Percentiles rank a stretch among this genome's conserved stretches.
These are phyloP conservation scores for Chlorops oryzae DNA, from an alignment of 1,140 invertebrate species.

Conservation along the genomic window DNA sequence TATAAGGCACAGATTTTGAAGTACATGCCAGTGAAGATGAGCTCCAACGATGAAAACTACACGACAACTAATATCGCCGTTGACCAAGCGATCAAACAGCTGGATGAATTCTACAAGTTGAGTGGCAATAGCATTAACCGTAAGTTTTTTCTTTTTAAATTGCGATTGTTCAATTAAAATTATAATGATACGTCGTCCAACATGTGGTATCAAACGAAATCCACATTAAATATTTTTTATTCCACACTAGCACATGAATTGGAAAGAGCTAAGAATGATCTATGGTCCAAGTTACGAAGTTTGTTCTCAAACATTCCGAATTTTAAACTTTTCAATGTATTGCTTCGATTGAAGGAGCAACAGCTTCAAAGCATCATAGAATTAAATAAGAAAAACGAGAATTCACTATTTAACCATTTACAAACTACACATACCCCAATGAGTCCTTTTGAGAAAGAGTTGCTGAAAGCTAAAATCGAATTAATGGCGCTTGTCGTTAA, in stretches of 20 bases:
- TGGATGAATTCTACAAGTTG: conserved; percentile 31
- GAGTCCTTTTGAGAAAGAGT: conserved; percentile 27
- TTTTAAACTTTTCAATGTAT: conserved; percentile 29
- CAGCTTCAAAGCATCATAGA: conserved; percentile 30
- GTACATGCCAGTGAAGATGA: conserved; percentile 33
- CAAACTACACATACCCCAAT: too few species aligned
- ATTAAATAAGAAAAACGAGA: conserved; percentile 7
- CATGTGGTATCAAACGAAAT: background rate
- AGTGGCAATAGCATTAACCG: conserved; percentile 14
- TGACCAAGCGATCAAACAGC: conserved; percentile 31
- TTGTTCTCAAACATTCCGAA: conserved; percentile 35
- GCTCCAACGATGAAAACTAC: conserved; percentile 30
- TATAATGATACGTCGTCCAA: too few species aligned
- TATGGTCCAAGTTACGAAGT: conserved; percentile 34
- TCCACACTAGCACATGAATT: conserved; percentile 14
- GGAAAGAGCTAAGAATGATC: conserved; percentile 21
- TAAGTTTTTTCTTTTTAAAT: conserved; percentile 8
- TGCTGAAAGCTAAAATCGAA: conserved; percentile 34
- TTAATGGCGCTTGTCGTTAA: conserved; percentile 30
- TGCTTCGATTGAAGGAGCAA: conserved; percentile 36
- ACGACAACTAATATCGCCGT: conserved; percentile 24
- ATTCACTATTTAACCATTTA: too few species aligned
- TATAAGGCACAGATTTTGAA: conserved; percentile 26
- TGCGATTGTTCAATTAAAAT: background rate
- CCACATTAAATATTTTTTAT: too few species aligned